These are phyloP conservation scores for Pachliopta kotzebuea DNA, from an alignment of 2,888 invertebrate species.

Conservation along the genomic window DNA sequence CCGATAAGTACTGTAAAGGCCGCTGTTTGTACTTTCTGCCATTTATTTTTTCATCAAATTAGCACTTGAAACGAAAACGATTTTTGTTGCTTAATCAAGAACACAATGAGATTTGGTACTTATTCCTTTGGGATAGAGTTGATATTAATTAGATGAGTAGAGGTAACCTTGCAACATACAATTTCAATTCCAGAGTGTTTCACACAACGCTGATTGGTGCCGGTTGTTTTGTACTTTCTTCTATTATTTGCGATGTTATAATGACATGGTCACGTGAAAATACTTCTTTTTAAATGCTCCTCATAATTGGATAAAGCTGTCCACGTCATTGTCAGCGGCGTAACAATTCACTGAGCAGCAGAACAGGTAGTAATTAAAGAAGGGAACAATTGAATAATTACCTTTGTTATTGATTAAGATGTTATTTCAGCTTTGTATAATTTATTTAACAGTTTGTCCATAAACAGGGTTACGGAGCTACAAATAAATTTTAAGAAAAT, in stretches of 20 bases:
- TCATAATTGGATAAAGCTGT: not conserved
- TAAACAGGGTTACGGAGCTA: too few species aligned
- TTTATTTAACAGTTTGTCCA: too few species aligned
- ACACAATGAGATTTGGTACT: not conserved
- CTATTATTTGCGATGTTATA: constrained; percentile 17
- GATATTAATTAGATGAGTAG: not conserved
- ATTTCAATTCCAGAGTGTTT: constrained; percentile 14
- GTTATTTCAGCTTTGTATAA: too few species aligned
- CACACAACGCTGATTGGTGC: constrained; percentile 15
- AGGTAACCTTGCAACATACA: constrained; percentile 13
- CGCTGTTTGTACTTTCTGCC: not conserved
- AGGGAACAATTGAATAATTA: constrained; percentile 7
- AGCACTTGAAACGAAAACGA: constrained; percentile 14
- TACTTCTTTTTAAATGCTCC: not conserved
- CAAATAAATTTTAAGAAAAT: too few species aligned
- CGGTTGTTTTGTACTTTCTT: constrained; percentile 1
- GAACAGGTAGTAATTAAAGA: constrained; percentile 12
- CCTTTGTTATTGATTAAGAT: not conserved
- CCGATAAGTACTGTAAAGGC: constrained; percentile 4
- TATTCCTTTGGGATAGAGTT: not conserved
- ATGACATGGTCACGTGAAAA: constrained; percentile 8
- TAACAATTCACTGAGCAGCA: constrained; percentile 20
- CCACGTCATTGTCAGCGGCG: constrained; percentile 11
- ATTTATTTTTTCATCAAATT: constrained; percentile 13
- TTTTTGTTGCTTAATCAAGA: not conserved